A percentile compares a stretch with the other conserved stretches of the same genome.
Conservation (phyloP, 2,888 invertebrate genomes). For the Elmis aenea region DNA sequence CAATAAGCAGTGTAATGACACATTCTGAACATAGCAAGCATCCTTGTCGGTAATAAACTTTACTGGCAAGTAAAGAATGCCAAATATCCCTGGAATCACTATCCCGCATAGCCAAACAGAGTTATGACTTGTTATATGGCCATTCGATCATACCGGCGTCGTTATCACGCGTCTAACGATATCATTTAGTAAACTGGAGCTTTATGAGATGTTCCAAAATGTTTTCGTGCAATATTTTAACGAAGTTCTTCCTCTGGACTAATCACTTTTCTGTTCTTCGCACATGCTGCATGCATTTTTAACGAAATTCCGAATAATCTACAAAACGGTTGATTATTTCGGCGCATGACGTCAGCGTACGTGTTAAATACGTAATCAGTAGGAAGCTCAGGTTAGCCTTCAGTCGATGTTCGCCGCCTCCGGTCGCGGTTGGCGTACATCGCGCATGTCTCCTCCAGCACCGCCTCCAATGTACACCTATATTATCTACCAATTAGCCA, state of each 20-base stretch:
- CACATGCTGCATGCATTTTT: too few species aligned
- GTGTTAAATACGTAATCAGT: conserved; percentile 25
- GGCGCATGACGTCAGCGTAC: conserved; percentile 14
- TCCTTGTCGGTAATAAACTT: conserved; percentile 36
- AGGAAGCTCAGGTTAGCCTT: conserved; percentile 20
- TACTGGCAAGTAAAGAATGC: conserved; percentile 34
- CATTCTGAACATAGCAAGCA: conserved; percentile 25
- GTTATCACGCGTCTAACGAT: conserved; percentile 40
- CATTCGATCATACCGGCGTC: conserved; percentile 38
- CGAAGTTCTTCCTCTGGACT: conserved; percentile 1
- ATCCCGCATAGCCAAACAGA: conserved; percentile 43
- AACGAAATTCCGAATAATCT: too few species aligned
- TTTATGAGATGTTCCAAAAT: conserved; percentile 22
- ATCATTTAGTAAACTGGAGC: conserved; percentile 36
- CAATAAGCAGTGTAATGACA: conserved; percentile 24
- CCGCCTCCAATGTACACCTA: conserved; percentile 46
- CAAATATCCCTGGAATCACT: conserved; percentile 40
- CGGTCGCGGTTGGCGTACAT: conserved; percentile 34
- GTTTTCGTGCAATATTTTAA: conserved; percentile 22
- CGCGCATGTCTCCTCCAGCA: conserved; percentile 37
- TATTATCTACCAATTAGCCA: conserved; percentile 46
- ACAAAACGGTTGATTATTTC: too few species aligned
- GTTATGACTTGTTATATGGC: conserved; percentile 45
- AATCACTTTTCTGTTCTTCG: too few species aligned
- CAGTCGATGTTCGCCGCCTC: conserved; percentile 42